Conservation (phyloP, 2,113 vertebrate species). For the Cervus canadensis region DNA sequence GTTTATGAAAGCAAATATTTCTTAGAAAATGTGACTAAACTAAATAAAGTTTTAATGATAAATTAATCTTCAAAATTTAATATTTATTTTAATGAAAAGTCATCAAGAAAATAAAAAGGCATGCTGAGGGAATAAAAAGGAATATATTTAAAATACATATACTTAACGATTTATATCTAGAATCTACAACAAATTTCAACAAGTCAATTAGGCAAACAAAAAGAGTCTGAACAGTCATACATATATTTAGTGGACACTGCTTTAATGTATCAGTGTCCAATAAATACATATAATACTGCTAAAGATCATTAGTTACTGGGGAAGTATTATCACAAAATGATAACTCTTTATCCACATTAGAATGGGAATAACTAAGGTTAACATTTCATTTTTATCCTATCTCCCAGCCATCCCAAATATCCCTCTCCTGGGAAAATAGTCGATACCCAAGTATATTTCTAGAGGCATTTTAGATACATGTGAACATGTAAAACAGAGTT, state of each 20-base stretch:
- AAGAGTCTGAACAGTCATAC: background rate
- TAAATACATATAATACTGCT: background rate
- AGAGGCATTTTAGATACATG: background rate
- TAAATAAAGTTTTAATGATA: background rate
- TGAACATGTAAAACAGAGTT: background rate
- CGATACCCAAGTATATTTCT: background rate
- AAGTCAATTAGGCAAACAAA: background rate
- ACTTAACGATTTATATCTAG: background rate
- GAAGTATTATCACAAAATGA: background rate
- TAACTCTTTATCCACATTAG: background rate
- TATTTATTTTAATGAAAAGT: background rate
- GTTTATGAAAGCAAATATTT: background rate
- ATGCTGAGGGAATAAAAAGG: background rate
- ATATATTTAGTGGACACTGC: background rate
- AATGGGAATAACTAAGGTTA: background rate
- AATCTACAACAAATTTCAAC: background rate
- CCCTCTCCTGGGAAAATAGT: background rate
- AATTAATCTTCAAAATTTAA: background rate
- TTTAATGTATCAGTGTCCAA: background rate
- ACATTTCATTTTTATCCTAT: background rate
- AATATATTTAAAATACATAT: background rate
- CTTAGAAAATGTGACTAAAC: background rate
- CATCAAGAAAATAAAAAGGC: background rate
- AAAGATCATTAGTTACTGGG: background rate
- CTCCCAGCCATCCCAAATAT: background rate